A percentile compares a stretch with the other conserved stretches of the same genome.
Evolutionary conservation across 2,113 vertebrate genomes (phyloP).

Genomic region (Circaetus cinerascens): DNA sequence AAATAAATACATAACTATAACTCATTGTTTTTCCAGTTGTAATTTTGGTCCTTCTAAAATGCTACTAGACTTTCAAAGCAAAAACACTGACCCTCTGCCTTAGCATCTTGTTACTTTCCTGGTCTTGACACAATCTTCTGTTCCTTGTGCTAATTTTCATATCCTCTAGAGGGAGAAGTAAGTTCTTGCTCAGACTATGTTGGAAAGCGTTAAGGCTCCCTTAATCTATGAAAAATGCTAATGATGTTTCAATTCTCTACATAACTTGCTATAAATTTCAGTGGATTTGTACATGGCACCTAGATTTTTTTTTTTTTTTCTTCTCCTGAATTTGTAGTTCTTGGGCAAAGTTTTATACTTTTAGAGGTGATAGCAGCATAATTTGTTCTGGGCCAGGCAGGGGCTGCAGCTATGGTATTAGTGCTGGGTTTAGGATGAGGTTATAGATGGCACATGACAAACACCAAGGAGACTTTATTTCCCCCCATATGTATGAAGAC

Average conservation of each 20-base stretch:
- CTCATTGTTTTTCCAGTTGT: not conserved
- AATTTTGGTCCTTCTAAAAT: not conserved
- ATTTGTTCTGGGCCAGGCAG: not conserved
- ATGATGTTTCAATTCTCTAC: not conserved
- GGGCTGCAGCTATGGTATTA: not conserved
- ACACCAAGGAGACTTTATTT: not conserved
- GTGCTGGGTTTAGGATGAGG: not conserved
- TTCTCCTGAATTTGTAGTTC: not conserved
- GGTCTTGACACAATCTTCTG: not conserved
- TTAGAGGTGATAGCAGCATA: not conserved
- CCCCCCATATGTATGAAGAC: rapidly evolving
- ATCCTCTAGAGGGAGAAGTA: slow-evolving; percentile 63
- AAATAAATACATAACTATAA: not conserved
- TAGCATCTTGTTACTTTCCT: not conserved
- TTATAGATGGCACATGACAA: not conserved
- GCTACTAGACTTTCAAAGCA: not conserved
- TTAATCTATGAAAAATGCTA: not conserved
- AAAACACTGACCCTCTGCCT: not conserved
- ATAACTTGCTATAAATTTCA: not conserved
- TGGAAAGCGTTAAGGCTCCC: not conserved
- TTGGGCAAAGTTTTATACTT: not conserved
- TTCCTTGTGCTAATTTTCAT: not conserved
- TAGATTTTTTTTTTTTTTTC: not conserved
- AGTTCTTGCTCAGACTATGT: not conserved
- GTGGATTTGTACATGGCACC: not conserved